Base-by-base conservation (phyloP, 1,140 invertebrate genomes). In the Euwallacea fornicatus region DNA sequence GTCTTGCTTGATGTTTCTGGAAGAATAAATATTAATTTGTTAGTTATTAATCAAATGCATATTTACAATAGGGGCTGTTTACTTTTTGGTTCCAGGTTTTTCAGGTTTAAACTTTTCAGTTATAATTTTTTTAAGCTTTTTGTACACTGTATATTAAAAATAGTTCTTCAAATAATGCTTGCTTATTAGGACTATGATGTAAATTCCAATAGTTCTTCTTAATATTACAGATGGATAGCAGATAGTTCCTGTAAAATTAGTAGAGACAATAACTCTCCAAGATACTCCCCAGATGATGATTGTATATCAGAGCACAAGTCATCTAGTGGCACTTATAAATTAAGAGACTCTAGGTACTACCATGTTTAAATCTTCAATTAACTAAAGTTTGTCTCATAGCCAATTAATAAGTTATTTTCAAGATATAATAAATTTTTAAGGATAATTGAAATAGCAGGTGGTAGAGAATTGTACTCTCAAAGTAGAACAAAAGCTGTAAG, bases 361-460 rank as follows among this genome's bases (percentile, higher is more conserved):
- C n/a, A 43, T 63, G 8, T 63, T 63, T 63, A 7, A 63, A 33
- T 33, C 21, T n/a, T n/a, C 21, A 33, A 33, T 33, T 4, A 33
- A 33, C 16, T 53, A 50, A n/a, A n/a, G 8, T 8, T 53, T 21
- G 41, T 33, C 21, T 15, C 53, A 66, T 66, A 6, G 21, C 53
- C 13, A 53, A 66, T 50, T 66, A 53, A 13, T 44, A 8, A 15
- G 6, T 9, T 13, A 7, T 46, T n/a, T 42, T 44, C 6, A 44
- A 44, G 13, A 42, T 13, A 2, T 61, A 42, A 42, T 11, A 42
- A 42, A 13, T 67, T 33, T 33, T 87, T 80, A 82, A 92, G 92
- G 82, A 93, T 93, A 81, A 93, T 93, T 82, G 92, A 94, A 86
- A 93, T 94, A 81, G 93, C 92, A 53, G 93, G 93, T 74, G 93